phyloP scores from a whole-genome alignment of 35 echinoderm and acorn worm genomes.

The Hemicentrotus pulcherrimus region DNA sequence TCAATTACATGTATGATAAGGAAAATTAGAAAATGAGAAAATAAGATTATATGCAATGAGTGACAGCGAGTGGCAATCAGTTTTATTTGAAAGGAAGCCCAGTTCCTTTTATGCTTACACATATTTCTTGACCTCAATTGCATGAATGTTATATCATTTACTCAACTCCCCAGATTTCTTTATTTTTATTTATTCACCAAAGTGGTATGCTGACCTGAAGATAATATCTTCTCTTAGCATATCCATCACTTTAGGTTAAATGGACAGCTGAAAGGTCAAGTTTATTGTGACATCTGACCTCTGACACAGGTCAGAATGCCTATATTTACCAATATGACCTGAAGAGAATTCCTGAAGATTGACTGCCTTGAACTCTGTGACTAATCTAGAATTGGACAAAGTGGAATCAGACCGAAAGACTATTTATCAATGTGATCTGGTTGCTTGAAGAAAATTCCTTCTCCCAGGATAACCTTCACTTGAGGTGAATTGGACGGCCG shows the following conservation, averaged over 20 bases:
- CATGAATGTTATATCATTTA: too few species aligned
- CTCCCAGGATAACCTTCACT: background rate
- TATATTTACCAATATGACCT: background rate
- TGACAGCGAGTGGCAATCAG: background rate
- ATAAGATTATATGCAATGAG: too few species aligned
- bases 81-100: background rate
- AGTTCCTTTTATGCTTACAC: background rate
- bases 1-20: too few species aligned
- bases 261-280: background rate
- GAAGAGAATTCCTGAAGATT: too few species aligned
- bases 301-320: background rate
- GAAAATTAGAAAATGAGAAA: too few species aligned
- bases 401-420: background rate
- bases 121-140: too few species aligned
- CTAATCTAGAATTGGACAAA: background rate
- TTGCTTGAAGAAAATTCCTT: background rate
- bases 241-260: background rate
- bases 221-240: background rate
- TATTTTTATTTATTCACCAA: background rate
- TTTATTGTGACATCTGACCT: background rate
- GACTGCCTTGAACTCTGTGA: too few species aligned
- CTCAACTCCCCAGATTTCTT: too few species aligned
- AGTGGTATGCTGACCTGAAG: background rate
- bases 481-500: too few species aligned
- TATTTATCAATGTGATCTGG: background rate